Evolutionary conservation across 53 echinoderm and acorn worm species (phyloP), one percentile per base, ranked within the genome.

Genomic region (Echinometra lucunter): DNA sequence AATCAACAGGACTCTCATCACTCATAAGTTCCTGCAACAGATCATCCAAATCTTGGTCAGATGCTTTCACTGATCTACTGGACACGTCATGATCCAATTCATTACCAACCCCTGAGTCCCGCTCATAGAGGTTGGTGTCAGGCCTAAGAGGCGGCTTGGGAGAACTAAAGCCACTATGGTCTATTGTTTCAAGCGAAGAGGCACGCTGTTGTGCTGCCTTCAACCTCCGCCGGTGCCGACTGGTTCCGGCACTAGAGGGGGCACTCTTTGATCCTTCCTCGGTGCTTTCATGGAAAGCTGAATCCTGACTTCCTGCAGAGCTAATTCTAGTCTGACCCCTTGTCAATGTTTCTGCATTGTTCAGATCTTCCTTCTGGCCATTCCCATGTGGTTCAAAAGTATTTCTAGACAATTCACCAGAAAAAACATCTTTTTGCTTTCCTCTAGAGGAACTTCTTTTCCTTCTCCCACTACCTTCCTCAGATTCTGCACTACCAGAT

Each of bases 241-340:
- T 83, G 21, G 94, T 53, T 35, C 94, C 94, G 7, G 94, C 94
- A 44, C 83, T 83, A 44, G 83, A 85, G 60, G 94, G 94, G 10
- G 94, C 94, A 37, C 94, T 94, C 45, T 63, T 94, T 56, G 94
- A 85, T 27, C 94, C 94, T 44, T 94, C 94, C 38, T 63, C 85
- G 5, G 58, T 30, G 38, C 37, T 82, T 63, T 94, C 87, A 94
- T 94, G 94, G 83, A 83, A 85, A 2, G 94, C 94, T 19, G 87
- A 94, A 66, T 94, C 94, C 8, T 85, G 66, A 42, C 87, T 94
- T 23, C 94, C 83, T 0, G 94, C 94, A 4, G 94, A 94, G 57
- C 37, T 63, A n/a, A 45, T 32, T 63, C 94, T 49, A 35, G 13
- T 57, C 40, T 57, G 38, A 93, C 34, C 35, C 32, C 80, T 78